phyloP scores from a whole-genome alignment of 2,888 invertebrate species.

The Platerodrilus igneus region DNA sequence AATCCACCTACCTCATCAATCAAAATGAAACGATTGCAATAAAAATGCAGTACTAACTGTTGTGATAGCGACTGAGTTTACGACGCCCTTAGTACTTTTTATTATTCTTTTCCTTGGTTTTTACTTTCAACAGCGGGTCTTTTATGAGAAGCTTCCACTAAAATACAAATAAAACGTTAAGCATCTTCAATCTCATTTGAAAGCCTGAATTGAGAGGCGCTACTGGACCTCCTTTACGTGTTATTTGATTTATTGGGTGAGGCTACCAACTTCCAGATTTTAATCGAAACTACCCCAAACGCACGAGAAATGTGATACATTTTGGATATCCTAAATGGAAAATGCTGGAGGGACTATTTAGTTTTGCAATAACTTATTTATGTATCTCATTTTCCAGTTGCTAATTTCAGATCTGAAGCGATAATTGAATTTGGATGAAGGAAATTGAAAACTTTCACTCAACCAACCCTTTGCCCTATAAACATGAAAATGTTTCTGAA shows the following conservation, averaged over 20 bases:
- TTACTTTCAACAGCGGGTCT: conserved; percentile 35
- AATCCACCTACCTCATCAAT: conserved; percentile 24
- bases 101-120: conserved; percentile 41
- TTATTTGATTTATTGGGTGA: conserved; percentile 25
- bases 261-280: conserved; percentile 16
- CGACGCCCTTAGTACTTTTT: conserved; percentile 42
- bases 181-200: conserved; percentile 30
- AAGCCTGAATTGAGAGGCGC: conserved; percentile 21
- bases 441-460: no score
- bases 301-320: conserved; percentile 8
- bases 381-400: conserved; percentile 13
- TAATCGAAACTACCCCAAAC: conserved; percentile 14
- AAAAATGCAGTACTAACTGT: conserved; percentile 39
- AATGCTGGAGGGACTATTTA: conserved; percentile 9
- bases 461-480: no score
- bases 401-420: conserved; percentile 14
- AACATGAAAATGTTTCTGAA: no score
- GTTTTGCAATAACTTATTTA: conserved; percentile 14
- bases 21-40: conserved; percentile 35
- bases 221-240: conserved; percentile 21
- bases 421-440: conserved; percentile 12
- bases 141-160: conserved; percentile 34
- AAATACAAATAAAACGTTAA: conserved; percentile 34
- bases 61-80: conserved; percentile 40
- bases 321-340: conserved; percentile 3